A percentile compares a stretch with the other conserved stretches of the same genome.
Evolutionary conservation across 2,113 vertebrate genomes (phyloP).

Genomic region (Galemys pyrenaicus): DNA sequence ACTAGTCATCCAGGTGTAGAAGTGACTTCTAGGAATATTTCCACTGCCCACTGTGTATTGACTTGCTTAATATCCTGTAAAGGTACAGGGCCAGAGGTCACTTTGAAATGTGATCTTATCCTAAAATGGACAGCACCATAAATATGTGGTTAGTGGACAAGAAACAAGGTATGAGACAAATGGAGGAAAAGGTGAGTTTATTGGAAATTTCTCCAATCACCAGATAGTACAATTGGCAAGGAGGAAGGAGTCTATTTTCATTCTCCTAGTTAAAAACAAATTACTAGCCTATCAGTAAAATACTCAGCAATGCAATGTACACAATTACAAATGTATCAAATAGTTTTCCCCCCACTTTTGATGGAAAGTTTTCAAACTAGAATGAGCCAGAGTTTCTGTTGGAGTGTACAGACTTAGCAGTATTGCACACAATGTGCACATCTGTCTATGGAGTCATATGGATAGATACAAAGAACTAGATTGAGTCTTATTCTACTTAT

Average conservation of each 20-base stretch:
- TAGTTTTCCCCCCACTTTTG: neutral
- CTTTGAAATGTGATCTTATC: neutral
- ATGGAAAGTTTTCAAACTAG: neutral
- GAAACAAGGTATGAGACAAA: neutral
- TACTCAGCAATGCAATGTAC: neutral
- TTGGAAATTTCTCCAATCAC: neutral
- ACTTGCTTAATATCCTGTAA: neutral
- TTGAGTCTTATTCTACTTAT: neutral
- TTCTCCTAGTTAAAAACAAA: neutral
- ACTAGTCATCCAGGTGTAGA: neutral
- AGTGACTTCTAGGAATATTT: neutral
- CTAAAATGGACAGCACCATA: neutral
- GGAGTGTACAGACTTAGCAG: neutral
- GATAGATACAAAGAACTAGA: neutral
- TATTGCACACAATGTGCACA: neutral
- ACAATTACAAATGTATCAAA: neutral
- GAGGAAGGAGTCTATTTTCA: neutral
- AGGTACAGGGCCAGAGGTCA: neutral
- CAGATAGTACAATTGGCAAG: neutral
- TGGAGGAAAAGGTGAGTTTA: neutral
- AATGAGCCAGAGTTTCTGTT: neutral
- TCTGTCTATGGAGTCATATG: neutral
- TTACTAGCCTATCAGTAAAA: neutral
- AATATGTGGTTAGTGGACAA: neutral
- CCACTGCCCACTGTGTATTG: neutral